phyloP scores from a whole-genome alignment of 2,797 vertebrate genomes.

The Anisognathus igniventris region DNA sequence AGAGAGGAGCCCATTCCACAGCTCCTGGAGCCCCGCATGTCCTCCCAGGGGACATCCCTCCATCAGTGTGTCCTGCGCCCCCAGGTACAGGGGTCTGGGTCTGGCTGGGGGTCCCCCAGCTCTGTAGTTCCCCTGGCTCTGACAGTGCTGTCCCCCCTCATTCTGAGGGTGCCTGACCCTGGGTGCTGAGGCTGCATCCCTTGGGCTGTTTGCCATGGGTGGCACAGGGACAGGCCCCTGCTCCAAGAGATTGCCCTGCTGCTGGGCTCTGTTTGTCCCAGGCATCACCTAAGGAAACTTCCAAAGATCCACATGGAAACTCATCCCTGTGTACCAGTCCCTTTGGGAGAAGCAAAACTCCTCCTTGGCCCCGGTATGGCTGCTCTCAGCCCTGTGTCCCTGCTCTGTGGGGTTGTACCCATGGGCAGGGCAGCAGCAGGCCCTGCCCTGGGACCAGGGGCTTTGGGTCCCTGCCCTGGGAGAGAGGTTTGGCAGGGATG shows the following conservation, averaged over 20 bases:
- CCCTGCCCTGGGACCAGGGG: neutral
- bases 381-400: neutral
- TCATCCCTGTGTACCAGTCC: neutral
- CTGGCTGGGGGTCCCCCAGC: neutral
- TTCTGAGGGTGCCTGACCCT: neutral
- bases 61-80: neutral
- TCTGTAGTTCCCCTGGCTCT: neutral
- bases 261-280: neutral
- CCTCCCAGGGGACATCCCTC: neutral
- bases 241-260: neutral
- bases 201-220: fast-evolving
- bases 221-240: neutral
- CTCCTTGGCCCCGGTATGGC: neutral
- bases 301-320: neutral
- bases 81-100: fast-evolving
- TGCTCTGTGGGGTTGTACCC: neutral
- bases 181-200: neutral
- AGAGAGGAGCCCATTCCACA: neutral
- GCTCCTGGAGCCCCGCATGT: neutral
- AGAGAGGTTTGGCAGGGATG: fast-evolving
- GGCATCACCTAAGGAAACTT: neutral
- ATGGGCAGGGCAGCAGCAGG: neutral
- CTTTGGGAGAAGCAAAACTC: neutral
- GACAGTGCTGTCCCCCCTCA: fast-evolving
- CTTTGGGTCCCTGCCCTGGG: neutral